Conservation (phyloP, 2,113 vertebrate genomes). For the Orientallactaga bullata region DNA sequence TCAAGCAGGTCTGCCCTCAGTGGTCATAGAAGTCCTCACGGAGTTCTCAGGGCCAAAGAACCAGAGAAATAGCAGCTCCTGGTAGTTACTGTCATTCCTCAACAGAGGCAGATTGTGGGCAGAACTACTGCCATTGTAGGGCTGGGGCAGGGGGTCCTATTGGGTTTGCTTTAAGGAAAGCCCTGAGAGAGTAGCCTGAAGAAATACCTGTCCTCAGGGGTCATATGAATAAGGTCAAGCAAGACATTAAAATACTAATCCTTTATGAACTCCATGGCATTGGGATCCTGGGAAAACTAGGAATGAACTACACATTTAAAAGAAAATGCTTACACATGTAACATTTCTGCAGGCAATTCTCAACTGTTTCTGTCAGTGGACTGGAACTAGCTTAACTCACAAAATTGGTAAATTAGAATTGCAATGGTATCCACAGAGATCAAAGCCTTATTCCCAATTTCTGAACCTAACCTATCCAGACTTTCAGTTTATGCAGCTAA, state of each 20-base stretch:
- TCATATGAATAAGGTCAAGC: neutral
- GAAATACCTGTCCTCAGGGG: neutral
- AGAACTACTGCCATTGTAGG: neutral
- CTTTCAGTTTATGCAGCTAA: neutral
- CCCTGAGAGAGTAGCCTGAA: neutral
- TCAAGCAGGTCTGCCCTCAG: neutral
- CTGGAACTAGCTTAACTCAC: neutral
- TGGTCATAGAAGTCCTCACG: neutral
- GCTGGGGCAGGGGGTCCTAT: too few relatives aligned
- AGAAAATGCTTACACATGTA: neutral
- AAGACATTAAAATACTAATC: neutral
- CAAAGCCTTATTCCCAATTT: neutral
- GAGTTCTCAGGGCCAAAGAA: neutral
- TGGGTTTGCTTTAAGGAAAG: neutral
- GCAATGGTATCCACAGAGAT: neutral
- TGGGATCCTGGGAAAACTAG: neutral
- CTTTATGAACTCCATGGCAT: neutral
- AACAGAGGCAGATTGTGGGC: neutral
- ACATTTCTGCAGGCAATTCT: neutral
- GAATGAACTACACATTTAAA: neutral
- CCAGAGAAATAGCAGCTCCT: neutral
- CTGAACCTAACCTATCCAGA: neutral
- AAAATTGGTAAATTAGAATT: neutral
- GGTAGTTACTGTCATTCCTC: neutral
- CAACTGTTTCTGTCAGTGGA: neutral